A percentile compares a stretch with the other conserved stretches of the same genome.
phyloP scores from a whole-genome alignment of 2,113 vertebrate species.

The Salvelinus alpinus region DNA sequence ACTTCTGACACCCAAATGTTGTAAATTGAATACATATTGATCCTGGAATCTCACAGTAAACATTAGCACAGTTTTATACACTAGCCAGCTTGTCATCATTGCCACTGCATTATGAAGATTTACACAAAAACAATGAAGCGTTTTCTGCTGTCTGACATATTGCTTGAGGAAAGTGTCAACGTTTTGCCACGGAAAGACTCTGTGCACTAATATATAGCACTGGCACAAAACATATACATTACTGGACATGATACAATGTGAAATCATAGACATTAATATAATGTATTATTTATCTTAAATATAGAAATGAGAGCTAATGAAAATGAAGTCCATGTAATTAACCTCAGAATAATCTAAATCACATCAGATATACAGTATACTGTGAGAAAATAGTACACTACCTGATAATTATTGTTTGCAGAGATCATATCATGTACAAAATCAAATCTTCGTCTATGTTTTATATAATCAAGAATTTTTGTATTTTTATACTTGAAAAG shows the following conservation, averaged over 20 bases:
- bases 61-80: background rate
- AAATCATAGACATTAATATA: slow-evolving; percentile 43
- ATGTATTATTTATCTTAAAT: slow-evolving; percentile 52
- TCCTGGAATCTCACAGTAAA: background rate
- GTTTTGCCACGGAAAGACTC: slow-evolving; percentile 6
- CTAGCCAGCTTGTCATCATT: background rate
- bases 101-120: slow-evolving; percentile 22
- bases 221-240: slow-evolving; percentile 23
- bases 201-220: slow-evolving; percentile 21
- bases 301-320: slow-evolving; percentile 30
- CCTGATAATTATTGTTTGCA: slow-evolving; percentile 59
- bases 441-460: slow-evolving; percentile 72
- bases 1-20: background rate
- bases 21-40: background rate
- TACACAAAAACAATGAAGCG: too few relatives aligned
- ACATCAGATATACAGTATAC: slow-evolving; percentile 43
- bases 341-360: slow-evolving; percentile 31
- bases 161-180: slow-evolving; percentile 20
- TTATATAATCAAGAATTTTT: slow-evolving; percentile 74
- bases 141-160: slow-evolving; percentile 12
- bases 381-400: slow-evolving; percentile 57
- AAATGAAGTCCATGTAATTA: slow-evolving; percentile 15
- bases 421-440: slow-evolving; percentile 64
- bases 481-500: slow-evolving; percentile 74
- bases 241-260: background rate